Base-by-base conservation (phyloP, 2,797 vertebrate species). In the Neopelma chrysocephalum region DNA sequence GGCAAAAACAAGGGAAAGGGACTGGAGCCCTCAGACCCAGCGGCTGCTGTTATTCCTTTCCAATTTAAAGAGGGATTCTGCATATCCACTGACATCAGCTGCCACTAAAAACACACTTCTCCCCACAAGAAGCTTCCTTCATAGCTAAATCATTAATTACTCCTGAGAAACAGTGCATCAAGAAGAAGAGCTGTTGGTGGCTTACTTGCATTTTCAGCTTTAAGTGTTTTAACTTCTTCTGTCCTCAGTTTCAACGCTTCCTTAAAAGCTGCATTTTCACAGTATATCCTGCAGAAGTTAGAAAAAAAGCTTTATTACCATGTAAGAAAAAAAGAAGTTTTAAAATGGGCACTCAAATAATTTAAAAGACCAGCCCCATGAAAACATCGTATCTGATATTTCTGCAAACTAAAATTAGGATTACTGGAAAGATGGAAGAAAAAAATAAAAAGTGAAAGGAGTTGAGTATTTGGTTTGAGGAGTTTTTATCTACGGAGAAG, bases 121-220 rank as follows among this genome's bases (percentile, higher is more conserved):
- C 10, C 16, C 1, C 11, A 57, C 4, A 36, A 50, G 57, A 72
- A 87, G 6, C 19, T 79, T 83, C 32, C n/a, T 68, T 29, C 31
- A 3, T n/a, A 47, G 11, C 11, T 69, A 57, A 81, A 73, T 53
- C 14, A 26, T 54, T 17, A 69, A 23, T 56, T 69, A 76, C 26
- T 79, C n/a, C 31, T 58, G 58, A 54, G n/a, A 80, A 75, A 64
- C n/a, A 38, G 9, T 32, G 26, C 15, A 51, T 75, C 48, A 68
- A 62, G 12, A 65, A 9, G 29, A 81, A 77, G 13, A 66, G 87
- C 19, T 82, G 53, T n/a, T 93, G 36, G 19, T 73, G 29, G 84
- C 98, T 98, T 98, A 99, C 99, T 97, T 90, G 98, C 66, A 84
- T 99, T 98, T 96, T 99, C 98, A 92, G 98, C 98, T 95, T 97